Base-by-base conservation (phyloP, 1,140 invertebrate species). In the Scaptomyza hsui region DNA sequence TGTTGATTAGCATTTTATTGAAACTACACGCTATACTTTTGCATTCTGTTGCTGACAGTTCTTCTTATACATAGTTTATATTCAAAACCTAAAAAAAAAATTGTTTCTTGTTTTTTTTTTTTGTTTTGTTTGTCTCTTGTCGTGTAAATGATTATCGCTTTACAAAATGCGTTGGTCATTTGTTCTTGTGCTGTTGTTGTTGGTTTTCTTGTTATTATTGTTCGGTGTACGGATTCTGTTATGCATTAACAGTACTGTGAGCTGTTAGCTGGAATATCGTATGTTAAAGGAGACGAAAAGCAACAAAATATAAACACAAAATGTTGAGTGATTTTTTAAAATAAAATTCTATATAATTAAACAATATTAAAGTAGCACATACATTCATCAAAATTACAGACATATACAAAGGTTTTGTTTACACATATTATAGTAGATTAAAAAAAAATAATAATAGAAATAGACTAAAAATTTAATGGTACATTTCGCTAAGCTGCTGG, bases 81-180 rank as follows among this genome's bases (percentile, higher is more conserved):
- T 21, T 12, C 51, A 49, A 71, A 35, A 52, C 7, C 5, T 26
- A 42, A 18, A 39, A 44, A 29, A 21, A 24, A 61, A 56, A 57
- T 68, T 56, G 41, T 42, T 52, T 64, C 35, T 62, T 18, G 39
- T 69, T 26, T 37, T 37, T 12, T 44, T n/a, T 53, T 24, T 62
- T 18, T 39, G 63, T 26, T 37, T 37, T 12, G 41, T n/a, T 53
- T 24, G 26, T 39, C 13, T 41, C 55, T 39, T 64, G 48, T 60
- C 49, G 51, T 82, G 82, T 88, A 86, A 82, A 78, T 86, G 82
- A 86, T 88, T 86, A 88, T 88, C 78, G 78, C 75, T 67, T 72
- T 75, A 45, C 24, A 57, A 69, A 78, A 78, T 88, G 81, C 74
- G 74, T 88, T 88, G 75, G 71, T 78, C 75, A 72, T 72, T 78